A percentile compares a stretch with the other conserved stretches of the same genome.
Conservation (phyloP, 1,140 invertebrate genomes). For the Scaptodrosophila lebanonensis region DNA sequence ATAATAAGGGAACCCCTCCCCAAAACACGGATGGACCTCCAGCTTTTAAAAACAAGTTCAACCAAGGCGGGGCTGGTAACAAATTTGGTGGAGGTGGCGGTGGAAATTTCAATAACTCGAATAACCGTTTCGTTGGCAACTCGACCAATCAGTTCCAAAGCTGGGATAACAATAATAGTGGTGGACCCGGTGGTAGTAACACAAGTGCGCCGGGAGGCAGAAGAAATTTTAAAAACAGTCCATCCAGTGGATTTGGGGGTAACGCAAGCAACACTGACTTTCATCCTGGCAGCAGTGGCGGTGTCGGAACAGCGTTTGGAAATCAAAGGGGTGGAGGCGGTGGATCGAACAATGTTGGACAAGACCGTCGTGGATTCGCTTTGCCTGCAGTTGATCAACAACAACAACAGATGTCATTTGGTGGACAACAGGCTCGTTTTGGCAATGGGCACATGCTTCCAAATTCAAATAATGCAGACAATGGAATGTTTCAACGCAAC, state of each 20-base stretch:
- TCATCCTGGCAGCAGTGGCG: constrained; percentile 17
- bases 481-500: constrained; percentile 25
- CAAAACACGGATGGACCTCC: constrained; percentile 27
- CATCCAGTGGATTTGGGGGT: constrained; percentile 28
- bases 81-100: constrained; percentile 34
- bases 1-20: constrained; percentile 51
- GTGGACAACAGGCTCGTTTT: constrained; percentile 40
- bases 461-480: constrained; percentile 15
- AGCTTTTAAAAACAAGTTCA: constrained; percentile 49
- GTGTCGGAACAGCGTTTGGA: constrained; percentile 9
- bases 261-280: constrained; percentile 42
- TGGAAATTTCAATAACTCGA: constrained; percentile 9
- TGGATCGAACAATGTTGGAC: constrained; percentile 28
- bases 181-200: constrained; percentile 8
- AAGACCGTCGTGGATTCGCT: constrained; percentile 64
- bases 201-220: constrained; percentile 6
- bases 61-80: constrained; percentile 7
- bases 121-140: constrained; percentile 19
- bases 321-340: constrained; percentile 20
- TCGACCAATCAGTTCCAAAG: constrained; percentile 23
- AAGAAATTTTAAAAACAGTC: constrained; percentile 35
- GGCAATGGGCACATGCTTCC: constrained; percentile 38
- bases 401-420: constrained; percentile 43
- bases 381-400: constrained; percentile 55
- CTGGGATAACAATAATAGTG: constrained; percentile 21